Evolutionary conservation across 1,140 invertebrate genomes (phyloP).

Genomic region (Bursaphelenchus mucronatus): DNA sequence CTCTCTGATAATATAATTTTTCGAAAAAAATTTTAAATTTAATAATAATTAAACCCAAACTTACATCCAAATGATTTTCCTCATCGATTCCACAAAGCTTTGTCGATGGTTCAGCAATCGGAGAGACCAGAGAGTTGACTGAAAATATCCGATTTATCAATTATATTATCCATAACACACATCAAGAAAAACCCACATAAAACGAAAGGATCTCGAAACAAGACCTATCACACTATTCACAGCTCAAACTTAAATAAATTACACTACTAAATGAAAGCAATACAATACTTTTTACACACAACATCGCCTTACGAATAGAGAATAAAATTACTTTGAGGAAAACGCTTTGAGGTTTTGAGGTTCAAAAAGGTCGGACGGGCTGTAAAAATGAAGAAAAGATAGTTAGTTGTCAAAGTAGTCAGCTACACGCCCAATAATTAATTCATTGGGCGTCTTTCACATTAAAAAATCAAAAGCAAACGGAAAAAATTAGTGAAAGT

Average conservation of each 20-base stretch:
- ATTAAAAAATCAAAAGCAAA: constrained; percentile 7
- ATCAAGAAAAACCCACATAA: constrained; percentile 13
- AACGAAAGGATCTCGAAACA: constrained; percentile 14
- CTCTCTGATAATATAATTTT: no score
- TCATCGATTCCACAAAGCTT: constrained; percentile 45
- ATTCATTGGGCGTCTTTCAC: constrained; percentile 14
- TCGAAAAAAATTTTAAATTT: no score
- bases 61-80: constrained; percentile 32
- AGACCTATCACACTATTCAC: constrained; percentile 5
- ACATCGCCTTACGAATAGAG: constrained; percentile 17
- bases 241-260: constrained; percentile 8
- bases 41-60: constrained; percentile 13
- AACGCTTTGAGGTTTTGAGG: constrained; percentile 23
- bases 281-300: constrained; percentile 23
- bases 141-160: constrained; percentile 24
- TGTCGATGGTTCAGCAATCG: constrained; percentile 31
- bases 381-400: constrained; percentile 14
- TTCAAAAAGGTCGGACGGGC: constrained; percentile 18
- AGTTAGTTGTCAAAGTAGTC: constrained; percentile 4
- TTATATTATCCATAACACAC: constrained; percentile 5
- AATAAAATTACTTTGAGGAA: constrained; percentile 29
- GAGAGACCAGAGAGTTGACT: constrained; percentile 54
- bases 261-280: constrained; percentile 16
- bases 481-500: constrained; percentile 16
- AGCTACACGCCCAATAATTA: constrained; percentile 1